phyloP scores from a whole-genome alignment of 2,888 invertebrate species.

The Tridacna gigas region DNA sequence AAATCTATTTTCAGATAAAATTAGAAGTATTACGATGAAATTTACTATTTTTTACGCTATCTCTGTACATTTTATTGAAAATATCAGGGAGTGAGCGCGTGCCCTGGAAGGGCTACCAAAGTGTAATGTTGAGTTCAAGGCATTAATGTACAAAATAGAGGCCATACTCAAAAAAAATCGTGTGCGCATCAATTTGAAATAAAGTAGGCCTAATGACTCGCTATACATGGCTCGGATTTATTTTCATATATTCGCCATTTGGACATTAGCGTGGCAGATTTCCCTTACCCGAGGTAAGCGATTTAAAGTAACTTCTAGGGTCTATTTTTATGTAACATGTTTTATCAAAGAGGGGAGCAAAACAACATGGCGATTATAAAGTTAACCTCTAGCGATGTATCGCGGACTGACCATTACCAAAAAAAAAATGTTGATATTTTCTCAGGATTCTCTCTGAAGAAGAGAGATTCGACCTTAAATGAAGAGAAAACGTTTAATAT shows the following conservation, averaged over 20 bases:
- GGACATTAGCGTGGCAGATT: constrained; percentile 39
- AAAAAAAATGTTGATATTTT: not conserved
- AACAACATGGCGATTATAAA: constrained; percentile 49
- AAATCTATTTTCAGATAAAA: no score
- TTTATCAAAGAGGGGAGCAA: constrained; percentile 19
- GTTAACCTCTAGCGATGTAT: constrained; percentile 25
- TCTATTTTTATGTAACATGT: constrained; percentile 5
- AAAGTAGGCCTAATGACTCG: constrained; percentile 53
- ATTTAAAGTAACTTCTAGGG: not conserved
- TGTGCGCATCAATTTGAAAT: constrained; percentile 44
- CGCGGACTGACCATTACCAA: not conserved
- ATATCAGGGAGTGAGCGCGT: constrained; percentile 32
- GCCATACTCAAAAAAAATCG: constrained; percentile 45
- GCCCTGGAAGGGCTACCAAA: constrained; percentile 49
- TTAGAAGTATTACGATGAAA: no score
- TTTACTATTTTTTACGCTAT: no score
- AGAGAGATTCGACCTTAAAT: no score
- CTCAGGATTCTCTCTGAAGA: not conserved
- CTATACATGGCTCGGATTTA: constrained; percentile 54
- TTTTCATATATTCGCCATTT: constrained; percentile 55
- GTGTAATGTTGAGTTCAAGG: constrained; percentile 48
- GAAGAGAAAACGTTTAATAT: no score
- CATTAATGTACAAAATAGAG: constrained; percentile 51
- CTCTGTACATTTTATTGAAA: not conserved
- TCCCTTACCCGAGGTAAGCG: constrained; percentile 41